A percentile compares a stretch with the other conserved stretches of the same genome.
Evolutionary conservation across 1,140 invertebrate genomes (phyloP).

Genomic region (Drosophila burlai): DNA sequence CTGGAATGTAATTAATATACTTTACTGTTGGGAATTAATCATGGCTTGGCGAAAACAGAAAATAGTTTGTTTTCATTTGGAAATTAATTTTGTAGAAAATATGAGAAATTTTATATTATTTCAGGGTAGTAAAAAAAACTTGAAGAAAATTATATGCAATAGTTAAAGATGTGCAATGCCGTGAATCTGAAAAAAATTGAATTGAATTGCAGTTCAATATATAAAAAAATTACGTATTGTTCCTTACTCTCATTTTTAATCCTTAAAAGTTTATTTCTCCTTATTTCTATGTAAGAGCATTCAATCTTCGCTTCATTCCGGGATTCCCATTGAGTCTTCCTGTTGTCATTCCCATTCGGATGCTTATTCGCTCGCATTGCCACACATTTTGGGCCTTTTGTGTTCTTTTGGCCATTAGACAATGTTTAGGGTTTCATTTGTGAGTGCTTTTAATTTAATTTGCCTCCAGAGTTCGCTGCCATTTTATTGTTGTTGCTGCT

Average conservation of each 20-base stretch:
- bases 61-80: neutral
- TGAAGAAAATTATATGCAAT: neutral
- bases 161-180: neutral
- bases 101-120: neutral
- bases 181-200: neutral
- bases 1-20: conserved; percentile 37
- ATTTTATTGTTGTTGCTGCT: conserved; percentile 38
- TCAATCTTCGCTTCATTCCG: neutral
- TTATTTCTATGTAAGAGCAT: conserved; percentile 6
- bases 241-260: neutral
- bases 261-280: neutral
- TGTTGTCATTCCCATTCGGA: conserved; percentile 34
- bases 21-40: conserved; percentile 30
- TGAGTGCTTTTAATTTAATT: conserved; percentile 79
- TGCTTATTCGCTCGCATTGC: conserved; percentile 35
- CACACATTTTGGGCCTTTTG: conserved; percentile 40
- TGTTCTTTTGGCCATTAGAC: conserved; percentile 63
- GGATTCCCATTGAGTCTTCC: neutral
- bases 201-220: too few relatives aligned
- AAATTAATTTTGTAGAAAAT: neutral
- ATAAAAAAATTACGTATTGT: too few relatives aligned
- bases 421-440: conserved; percentile 72
- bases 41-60: neutral
- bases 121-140: neutral
- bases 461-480: conserved; percentile 43